phyloP scores from a whole-genome alignment of 2,797 vertebrate genomes.

The Benthosema pterotum region DNA sequence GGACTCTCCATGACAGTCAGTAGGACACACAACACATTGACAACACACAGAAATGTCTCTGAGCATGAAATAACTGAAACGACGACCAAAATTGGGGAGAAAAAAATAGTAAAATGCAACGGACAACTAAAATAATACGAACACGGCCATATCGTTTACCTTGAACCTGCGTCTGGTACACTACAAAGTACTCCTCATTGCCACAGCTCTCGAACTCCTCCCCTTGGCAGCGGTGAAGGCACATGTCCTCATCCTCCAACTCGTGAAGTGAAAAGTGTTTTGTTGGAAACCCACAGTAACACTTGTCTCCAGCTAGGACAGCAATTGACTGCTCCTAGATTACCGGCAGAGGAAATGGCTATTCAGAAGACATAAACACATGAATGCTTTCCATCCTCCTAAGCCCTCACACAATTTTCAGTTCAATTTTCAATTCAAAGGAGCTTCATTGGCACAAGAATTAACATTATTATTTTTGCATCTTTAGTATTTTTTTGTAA shows the following conservation, averaged over 20 bases:
- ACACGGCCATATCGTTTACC: conserved; percentile 73
- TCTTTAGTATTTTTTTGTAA: too few species aligned
- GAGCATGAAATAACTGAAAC: too few species aligned
- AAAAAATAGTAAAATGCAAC: too few species aligned
- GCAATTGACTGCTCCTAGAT: conserved; percentile 92
- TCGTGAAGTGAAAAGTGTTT: conserved; percentile 90
- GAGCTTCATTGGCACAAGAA: too few species aligned
- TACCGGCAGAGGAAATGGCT: not conserved
- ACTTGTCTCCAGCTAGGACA: conserved; percentile 85
- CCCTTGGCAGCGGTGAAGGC: conserved; percentile 85
- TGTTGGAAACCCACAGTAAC: conserved; percentile 93
- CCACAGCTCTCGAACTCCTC: conserved; percentile 97
- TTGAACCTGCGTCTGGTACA: conserved; percentile 98
- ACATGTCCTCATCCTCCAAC: conserved; percentile 90
- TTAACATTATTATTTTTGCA: too few species aligned
- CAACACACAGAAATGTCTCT: too few species aligned
- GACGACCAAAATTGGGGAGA: too few species aligned
- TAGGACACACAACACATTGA: too few species aligned
- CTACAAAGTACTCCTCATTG: conserved; percentile 87
- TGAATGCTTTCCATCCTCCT: too few species aligned
- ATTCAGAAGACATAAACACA: conserved; percentile 12
- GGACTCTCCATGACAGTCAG: too few species aligned
- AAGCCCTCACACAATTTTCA: too few species aligned
- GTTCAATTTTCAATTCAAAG: too few species aligned
- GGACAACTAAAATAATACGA: not conserved